Base-by-base conservation (phyloP, 1,140 invertebrate species). In the Drosophila santomea region DNA sequence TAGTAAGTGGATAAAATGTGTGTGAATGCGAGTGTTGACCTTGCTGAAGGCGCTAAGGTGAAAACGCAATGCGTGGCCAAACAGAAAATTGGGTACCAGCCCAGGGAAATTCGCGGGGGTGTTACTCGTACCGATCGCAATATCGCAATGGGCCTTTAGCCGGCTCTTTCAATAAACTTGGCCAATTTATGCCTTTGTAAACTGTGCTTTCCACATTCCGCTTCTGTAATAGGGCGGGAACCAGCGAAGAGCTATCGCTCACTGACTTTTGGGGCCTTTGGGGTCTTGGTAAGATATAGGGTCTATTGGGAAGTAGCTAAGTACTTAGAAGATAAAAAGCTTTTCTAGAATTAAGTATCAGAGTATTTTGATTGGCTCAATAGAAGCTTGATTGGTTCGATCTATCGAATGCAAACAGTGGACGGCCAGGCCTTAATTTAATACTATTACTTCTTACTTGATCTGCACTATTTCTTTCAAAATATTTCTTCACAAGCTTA, bases 1-100 rank as follows among this genome's bases (percentile, higher is more conserved):
- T 66, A 86, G 79, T 74, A 83, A 88, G 79, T 88, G 89, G 84
- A 88, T 88, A 89, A 88, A 86, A 83, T 45, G 45, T 55, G 54
- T 61, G 60, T 72, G 59, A 56, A 61, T 69, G 57, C 63, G 63
- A 55, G 56, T 73, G 76, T 58, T 79, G 83, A 88, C 83, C 83
- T 88, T 88, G 83, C 67, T 52, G 28, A 59, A 78, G 68, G 68
- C 68, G 74, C 81, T 73, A 88, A 88, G 83, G 83, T 88, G 84
- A 81, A 82, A 74, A 82, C 45, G 60, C 45, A 58, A 59, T 72
- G 66, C 55, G 56, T 60, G 59, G 38, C 58, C 48, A 15, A 23
- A 35, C 25, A 35, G 76, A 15, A 67, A 39, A 63, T 39, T 47
- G 20, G 15, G 47, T 28, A 23, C 7, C 28, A 10, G 10, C 43